Percentiles rank a stretch among this genome's conserved stretches.
Conservation (phyloP, 1,140 invertebrate genomes). For the Amyelois transitella region DNA sequence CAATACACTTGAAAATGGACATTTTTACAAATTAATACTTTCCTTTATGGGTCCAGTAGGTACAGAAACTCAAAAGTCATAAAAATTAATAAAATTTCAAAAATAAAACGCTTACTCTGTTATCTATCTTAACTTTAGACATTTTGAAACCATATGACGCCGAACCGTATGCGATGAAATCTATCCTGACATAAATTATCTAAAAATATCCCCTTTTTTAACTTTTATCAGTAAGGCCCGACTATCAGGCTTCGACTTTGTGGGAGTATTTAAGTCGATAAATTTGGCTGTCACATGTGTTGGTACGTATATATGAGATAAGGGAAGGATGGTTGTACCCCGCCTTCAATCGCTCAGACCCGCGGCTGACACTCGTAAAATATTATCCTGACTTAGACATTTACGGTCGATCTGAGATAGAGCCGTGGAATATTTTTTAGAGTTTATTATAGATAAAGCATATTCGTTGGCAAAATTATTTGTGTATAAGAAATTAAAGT, state of each 20-base stretch:
- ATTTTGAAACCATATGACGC: slow-evolving; percentile 6
- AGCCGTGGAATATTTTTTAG: slow-evolving; percentile 55
- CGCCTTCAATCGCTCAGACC: too few species aligned
- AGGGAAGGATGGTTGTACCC: slow-evolving; percentile 29
- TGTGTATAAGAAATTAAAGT: neutral
- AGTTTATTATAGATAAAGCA: neutral
- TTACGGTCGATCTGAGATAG: slow-evolving; percentile 64
- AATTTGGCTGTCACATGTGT: slow-evolving; percentile 71
- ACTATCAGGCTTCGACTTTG: slow-evolving; percentile 60
- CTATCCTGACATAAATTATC: slow-evolving; percentile 15
- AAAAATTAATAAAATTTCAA: too few species aligned
- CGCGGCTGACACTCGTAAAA: slow-evolving; percentile 57
- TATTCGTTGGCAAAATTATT: neutral
- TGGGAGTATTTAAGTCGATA: slow-evolving; percentile 64
- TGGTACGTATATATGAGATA: slow-evolving; percentile 46
- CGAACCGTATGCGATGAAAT: neutral
- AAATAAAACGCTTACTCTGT: too few species aligned
- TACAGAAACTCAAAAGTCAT: too few species aligned
- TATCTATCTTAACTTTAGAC: too few species aligned
- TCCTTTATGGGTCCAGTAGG: too few species aligned
- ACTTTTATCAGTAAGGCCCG: slow-evolving; percentile 32
- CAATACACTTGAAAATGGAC: too few species aligned
- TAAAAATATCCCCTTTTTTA: slow-evolving; percentile 13
- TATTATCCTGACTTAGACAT: slow-evolving; percentile 67
- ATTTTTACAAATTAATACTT: too few species aligned